phyloP scores from a whole-genome alignment of 2,797 vertebrate species.

The Acropternis orthonyx region DNA sequence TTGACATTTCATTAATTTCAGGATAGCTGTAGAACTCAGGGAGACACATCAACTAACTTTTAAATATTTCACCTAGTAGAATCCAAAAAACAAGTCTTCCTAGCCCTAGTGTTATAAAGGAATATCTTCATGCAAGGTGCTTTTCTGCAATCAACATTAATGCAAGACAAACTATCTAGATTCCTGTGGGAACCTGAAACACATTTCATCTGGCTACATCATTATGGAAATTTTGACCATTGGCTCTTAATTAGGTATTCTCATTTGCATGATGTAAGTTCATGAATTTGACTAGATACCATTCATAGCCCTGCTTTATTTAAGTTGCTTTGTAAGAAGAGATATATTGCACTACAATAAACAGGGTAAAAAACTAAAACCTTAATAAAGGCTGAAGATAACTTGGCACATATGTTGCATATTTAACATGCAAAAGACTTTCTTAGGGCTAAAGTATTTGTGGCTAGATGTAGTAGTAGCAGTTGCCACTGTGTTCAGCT shows the following conservation, averaged over 20 bases:
- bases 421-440: constrained; percentile 49
- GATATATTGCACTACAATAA: constrained; percentile 15
- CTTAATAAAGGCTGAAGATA: constrained; percentile 10
- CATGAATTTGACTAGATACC: constrained; percentile 57
- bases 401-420: constrained; percentile 6
- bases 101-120: background rate
- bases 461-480: background rate
- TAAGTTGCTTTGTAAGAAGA: background rate
- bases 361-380: background rate
- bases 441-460: background rate
- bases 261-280: constrained; percentile 60
- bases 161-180: constrained; percentile 32
- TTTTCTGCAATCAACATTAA: constrained; percentile 50
- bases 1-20: constrained; percentile 29
- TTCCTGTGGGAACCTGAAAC: constrained; percentile 47
- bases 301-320: background rate
- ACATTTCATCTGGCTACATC: constrained; percentile 53
- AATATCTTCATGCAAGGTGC: constrained; percentile 12
- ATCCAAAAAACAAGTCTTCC: background rate
- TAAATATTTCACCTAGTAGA: background rate
- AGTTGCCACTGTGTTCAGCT: constrained; percentile 16
- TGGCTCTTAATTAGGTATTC: constrained; percentile 65
- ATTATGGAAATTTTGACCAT: constrained; percentile 68
- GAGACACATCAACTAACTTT: background rate
- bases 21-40: background rate